Conservation (phyloP, 2,113 vertebrate species). For the Aptenodytes patagonicus region DNA sequence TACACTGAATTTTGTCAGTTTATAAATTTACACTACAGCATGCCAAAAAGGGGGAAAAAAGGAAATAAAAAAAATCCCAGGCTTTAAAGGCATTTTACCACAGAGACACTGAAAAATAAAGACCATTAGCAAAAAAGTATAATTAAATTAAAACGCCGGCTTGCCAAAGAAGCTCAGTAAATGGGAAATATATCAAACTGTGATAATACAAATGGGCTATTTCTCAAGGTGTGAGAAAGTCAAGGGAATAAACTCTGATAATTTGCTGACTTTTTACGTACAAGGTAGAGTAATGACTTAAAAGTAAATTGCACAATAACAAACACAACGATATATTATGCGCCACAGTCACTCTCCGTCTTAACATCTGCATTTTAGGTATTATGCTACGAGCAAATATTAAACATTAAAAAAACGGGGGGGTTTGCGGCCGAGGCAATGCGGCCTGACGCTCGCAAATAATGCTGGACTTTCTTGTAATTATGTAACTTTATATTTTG, state of each 20-base stretch:
- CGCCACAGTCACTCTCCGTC: background rate
- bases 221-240: constrained; percentile 80
- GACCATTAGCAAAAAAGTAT: constrained; percentile 85
- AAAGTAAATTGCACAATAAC: constrained; percentile 50
- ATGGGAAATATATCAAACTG: constrained; percentile 82
- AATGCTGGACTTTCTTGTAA: background rate
- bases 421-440: rapidly evolving
- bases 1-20: constrained; percentile 80
- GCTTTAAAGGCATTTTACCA: constrained; percentile 65
- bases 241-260: constrained; percentile 76
- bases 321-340: background rate
- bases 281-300: constrained; percentile 48
- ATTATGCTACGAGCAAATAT: background rate
- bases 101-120: constrained; percentile 86
- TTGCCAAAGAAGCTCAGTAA: constrained; percentile 74
- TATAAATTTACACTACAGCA: constrained; percentile 79
- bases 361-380: background rate
- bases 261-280: constrained; percentile 67
- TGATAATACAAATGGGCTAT: constrained; percentile 81
- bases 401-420: background rate
- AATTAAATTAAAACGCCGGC: constrained; percentile 86
- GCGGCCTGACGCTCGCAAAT: background rate
- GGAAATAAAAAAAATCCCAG: constrained; percentile 35
- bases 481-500: background rate
- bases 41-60: background rate